Percentiles rank a stretch among this genome's conserved stretches.
Evolutionary conservation across 2,888 invertebrate species (phyloP).

Genomic region (Latrodectus elegans): DNA sequence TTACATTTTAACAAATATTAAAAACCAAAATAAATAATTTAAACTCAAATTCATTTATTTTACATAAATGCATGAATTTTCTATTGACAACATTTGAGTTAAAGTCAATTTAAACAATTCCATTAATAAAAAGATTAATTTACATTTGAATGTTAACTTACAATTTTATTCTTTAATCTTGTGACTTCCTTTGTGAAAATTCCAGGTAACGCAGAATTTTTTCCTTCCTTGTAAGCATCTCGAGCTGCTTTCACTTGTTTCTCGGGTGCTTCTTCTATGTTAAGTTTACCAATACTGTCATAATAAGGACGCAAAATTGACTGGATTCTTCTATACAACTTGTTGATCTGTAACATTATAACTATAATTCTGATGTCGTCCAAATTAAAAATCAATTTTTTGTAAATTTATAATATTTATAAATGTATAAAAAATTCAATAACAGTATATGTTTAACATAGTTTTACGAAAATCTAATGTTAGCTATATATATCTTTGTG

Average conservation of each 20-base stretch:
- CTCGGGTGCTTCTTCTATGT: slow-evolving; percentile 54
- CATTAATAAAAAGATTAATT: too few relatives aligned
- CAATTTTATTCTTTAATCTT: slow-evolving; percentile 37
- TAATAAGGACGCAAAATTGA: slow-evolving; percentile 51
- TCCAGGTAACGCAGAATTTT: slow-evolving; percentile 26
- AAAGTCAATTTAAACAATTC: too few relatives aligned
- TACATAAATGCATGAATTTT: too few relatives aligned
- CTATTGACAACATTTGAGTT: too few relatives aligned
- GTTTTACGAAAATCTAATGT: too few relatives aligned
- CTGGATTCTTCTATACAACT: slow-evolving; percentile 37
- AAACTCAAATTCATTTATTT: too few relatives aligned
- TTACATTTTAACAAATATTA: too few relatives aligned
- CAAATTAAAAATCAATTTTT: neutral
- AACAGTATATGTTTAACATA: too few relatives aligned
- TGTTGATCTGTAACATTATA: slow-evolving; percentile 28
- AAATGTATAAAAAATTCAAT: too few relatives aligned
- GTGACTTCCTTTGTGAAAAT: slow-evolving; percentile 49
- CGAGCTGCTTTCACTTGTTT: slow-evolving; percentile 34
- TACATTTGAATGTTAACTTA: slow-evolving; percentile 4
- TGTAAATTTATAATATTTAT: too few relatives aligned
- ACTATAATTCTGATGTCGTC: neutral
- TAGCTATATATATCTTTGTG: too few relatives aligned
- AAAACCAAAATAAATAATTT: too few relatives aligned
- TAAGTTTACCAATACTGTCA: slow-evolving; percentile 53
- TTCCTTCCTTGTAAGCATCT: slow-evolving; percentile 54